Percentiles rank a stretch among this genome's conserved stretches.
These are phyloP conservation scores for Tanaodytes sp. DNA, from an alignment of 2,888 invertebrate species.

Conservation along the genomic window DNA sequence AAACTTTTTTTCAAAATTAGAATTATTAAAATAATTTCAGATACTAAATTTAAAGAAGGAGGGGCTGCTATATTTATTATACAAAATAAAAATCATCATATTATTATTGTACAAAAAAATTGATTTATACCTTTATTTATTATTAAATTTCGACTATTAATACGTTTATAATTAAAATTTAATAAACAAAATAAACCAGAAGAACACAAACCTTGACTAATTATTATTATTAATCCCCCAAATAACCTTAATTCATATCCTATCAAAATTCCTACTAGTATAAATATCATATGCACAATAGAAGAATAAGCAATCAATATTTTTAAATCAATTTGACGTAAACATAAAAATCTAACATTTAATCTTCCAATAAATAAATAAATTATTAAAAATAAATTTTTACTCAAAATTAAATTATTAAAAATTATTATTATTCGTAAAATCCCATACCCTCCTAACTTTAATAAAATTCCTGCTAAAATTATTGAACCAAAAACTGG, in stretches of 20 bases:
- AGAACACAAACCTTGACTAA: constrained; percentile 80
- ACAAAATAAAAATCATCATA: constrained; percentile 80
- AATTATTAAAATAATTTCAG: constrained; percentile 80
- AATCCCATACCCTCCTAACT: constrained; percentile 82
- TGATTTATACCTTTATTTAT: constrained; percentile 79
- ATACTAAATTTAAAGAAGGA: constrained; percentile 79
- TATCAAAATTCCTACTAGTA: constrained; percentile 76
- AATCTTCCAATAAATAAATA: constrained; percentile 76
- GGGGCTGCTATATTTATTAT: constrained; percentile 80
- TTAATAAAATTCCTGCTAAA: constrained; percentile 82
- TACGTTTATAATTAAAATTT: constrained; percentile 79
- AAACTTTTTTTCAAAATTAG: constrained; percentile 72
- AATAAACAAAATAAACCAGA: constrained; percentile 80
- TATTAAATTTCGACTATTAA: constrained; percentile 77
- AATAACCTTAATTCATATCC: constrained; percentile 71
- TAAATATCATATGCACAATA: constrained; percentile 80
- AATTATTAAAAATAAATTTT: constrained; percentile 74
- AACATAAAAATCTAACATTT: constrained; percentile 79
- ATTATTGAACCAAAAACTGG: constrained; percentile 83
- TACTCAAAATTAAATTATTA: constrained; percentile 74
- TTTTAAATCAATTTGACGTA: constrained; percentile 81
- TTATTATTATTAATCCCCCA: constrained; percentile 77
- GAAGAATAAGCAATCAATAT: constrained; percentile 84
- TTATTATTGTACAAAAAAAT: constrained; percentile 76
- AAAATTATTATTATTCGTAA: constrained; percentile 75